These are phyloP conservation scores for Sinocyclocheilus maitianheensis DNA, from an alignment of 2,113 vertebrate genomes.

Conservation along the genomic window DNA sequence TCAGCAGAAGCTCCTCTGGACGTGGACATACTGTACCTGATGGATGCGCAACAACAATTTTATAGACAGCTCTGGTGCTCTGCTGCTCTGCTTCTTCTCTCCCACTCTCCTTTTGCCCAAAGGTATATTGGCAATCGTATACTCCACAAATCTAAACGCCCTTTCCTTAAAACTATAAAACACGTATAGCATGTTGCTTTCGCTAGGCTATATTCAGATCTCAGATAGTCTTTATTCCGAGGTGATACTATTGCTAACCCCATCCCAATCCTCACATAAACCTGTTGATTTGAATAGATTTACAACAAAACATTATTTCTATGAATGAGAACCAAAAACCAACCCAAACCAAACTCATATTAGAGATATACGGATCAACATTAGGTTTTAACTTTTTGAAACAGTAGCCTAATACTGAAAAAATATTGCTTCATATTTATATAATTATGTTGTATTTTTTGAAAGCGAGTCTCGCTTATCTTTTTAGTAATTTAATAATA, in stretches of 20 bases:
- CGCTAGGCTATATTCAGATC: neutral
- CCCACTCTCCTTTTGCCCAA: slow-evolving; percentile 66
- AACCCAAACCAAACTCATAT: too few species aligned
- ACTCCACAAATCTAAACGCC: neutral
- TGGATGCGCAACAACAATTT: slow-evolving; percentile 81
- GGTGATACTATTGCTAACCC: neutral
- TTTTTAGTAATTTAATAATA: neutral
- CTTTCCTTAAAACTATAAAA: neutral
- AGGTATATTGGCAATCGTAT: slow-evolving; percentile 27
- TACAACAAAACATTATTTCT: neutral
- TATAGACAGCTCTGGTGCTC: slow-evolving; percentile 66
- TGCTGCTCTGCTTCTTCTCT: slow-evolving; percentile 15
- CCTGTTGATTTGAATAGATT: neutral
- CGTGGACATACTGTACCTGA: slow-evolving; percentile 80
- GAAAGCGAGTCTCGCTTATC: neutral
- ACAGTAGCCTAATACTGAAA: neutral
- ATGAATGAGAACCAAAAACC: neutral
- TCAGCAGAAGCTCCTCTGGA: slow-evolving; percentile 79
- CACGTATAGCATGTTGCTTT: neutral
- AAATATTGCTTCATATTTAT: neutral
- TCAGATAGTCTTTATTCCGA: neutral
- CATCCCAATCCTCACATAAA: neutral
- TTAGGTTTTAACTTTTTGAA: neutral
- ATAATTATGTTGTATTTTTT: neutral
- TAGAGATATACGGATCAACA: neutral